These are phyloP conservation scores for Lapara coniferarum DNA, from an alignment of 2,888 invertebrate species.

Conservation along the genomic window DNA sequence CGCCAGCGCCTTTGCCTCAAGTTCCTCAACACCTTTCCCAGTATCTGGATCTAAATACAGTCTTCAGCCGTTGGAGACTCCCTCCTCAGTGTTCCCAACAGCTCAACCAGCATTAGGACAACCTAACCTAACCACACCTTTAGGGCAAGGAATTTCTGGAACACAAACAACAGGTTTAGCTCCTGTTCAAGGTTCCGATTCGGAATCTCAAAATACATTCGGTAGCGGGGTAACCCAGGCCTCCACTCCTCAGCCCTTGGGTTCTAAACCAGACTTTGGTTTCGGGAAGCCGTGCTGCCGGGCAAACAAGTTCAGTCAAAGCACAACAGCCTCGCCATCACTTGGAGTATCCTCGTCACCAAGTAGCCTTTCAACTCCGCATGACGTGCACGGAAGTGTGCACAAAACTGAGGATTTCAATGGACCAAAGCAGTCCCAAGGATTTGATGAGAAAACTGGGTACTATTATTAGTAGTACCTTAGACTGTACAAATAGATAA, in stretches of 20 bases:
- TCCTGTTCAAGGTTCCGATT: background rate
- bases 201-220: conserved; percentile 22
- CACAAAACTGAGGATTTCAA: conserved; percentile 61
- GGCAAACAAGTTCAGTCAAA: conserved; percentile 13
- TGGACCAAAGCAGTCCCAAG: conserved; percentile 64
- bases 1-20: conserved; percentile 22
- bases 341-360: background rate
- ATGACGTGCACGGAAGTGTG: background rate
- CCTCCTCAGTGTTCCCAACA: conserved; percentile 16
- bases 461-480: conserved; percentile 65
- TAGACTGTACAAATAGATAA: conserved; percentile 15
- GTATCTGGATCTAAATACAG: background rate
- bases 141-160: background rate
- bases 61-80: background rate
- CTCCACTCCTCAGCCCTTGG: conserved; percentile 32
- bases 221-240: background rate
- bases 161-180: background rate
- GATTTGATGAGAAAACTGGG: conserved; percentile 66
- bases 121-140: conserved; percentile 16
- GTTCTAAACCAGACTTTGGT: conserved; percentile 26
- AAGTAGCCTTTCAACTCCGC: background rate
- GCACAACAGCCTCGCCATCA: background rate
- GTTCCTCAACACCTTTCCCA: conserved; percentile 3
- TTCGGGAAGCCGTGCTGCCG: conserved; percentile 24
- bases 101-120: conserved; percentile 14